A percentile compares a stretch with the other conserved stretches of the same genome.
These are phyloP conservation scores for Pherbina coryleti DNA, from an alignment of 2,888 invertebrate species.

Conservation along the genomic window DNA sequence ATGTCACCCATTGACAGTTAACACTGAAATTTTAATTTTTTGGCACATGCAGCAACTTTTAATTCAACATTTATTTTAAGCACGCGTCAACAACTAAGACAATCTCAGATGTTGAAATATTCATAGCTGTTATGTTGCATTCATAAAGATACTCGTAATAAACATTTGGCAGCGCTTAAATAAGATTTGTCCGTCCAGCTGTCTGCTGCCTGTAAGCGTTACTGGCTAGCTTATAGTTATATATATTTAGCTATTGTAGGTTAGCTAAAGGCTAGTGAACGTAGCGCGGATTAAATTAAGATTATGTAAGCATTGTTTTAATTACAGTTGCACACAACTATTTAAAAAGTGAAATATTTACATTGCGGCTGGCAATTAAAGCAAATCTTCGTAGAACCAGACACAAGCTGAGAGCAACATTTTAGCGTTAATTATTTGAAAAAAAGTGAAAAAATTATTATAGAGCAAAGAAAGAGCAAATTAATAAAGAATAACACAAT, in stretches of 20 bases:
- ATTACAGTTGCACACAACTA: slow-evolving; percentile 26
- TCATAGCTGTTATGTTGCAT: neutral
- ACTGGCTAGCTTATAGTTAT: neutral
- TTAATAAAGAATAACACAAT: neutral
- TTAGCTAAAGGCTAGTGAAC: neutral
- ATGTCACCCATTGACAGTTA: slow-evolving; percentile 1
- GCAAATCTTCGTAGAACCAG: neutral
- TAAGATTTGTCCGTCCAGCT: slow-evolving; percentile 9
- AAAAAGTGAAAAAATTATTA: neutral
- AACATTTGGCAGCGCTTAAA: neutral
- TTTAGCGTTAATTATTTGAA: neutral
- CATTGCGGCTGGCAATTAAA: neutral
- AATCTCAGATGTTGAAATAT: neutral
- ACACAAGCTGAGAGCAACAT: neutral
- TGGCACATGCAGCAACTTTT: slow-evolving; percentile 27
- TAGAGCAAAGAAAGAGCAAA: neutral
- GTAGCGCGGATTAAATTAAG: slow-evolving; percentile 12
- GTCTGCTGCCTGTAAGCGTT: neutral
- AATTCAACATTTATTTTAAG: slow-evolving; percentile 11
- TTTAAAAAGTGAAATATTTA: neutral
- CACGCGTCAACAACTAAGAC: slow-evolving; percentile 4
- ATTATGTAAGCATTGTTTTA: slow-evolving; percentile 29
- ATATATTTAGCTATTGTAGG: neutral
- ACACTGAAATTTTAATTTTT: slow-evolving; percentile 27
- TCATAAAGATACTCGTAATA: neutral